A percentile compares a stretch with the other conserved stretches of the same genome.
Evolutionary conservation across 2,888 invertebrate species (phyloP).

Genomic region (Lasioglossum oenotherae): DNA sequence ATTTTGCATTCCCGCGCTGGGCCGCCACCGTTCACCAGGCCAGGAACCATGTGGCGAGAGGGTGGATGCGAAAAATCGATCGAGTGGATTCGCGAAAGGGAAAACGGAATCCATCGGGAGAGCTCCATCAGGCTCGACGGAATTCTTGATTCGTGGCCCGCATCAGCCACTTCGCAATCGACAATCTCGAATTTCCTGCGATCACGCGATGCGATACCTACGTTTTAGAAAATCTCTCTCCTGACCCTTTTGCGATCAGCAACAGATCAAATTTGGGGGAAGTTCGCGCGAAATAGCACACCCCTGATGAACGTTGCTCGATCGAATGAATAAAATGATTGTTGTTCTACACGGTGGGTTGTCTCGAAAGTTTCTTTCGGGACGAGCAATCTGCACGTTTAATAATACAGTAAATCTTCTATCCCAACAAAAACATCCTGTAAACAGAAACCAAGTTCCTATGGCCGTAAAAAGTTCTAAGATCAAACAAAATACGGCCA

Average conservation of each 20-base stretch:
- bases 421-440: too few species aligned
- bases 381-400: too few species aligned
- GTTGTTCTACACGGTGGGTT: too few species aligned
- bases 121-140: not conserved
- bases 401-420: too few species aligned
- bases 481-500: too few species aligned
- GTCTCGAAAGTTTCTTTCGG: too few species aligned
- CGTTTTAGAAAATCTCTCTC: not conserved
- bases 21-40: constrained; percentile 8
- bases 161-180: not conserved
- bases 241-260: not conserved
- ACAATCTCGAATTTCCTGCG: not conserved
- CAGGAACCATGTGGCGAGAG: not conserved
- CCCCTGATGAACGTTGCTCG: not conserved
- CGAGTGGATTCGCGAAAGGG: constrained; percentile 44
- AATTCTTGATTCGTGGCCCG: constrained; percentile 16
- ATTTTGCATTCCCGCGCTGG: constrained; percentile 54
- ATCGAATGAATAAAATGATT: not conserved
- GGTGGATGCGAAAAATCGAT: constrained; percentile 56
- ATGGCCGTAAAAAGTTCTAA: too few species aligned
- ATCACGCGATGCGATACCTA: not conserved
- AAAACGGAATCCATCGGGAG: constrained; percentile 44
- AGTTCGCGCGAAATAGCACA: not conserved
- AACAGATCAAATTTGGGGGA: not conserved
- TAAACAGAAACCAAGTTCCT: too few species aligned